Evolutionary conservation across 2,888 invertebrate species (phyloP).

Genomic region (Erebia aethiops): DNA sequence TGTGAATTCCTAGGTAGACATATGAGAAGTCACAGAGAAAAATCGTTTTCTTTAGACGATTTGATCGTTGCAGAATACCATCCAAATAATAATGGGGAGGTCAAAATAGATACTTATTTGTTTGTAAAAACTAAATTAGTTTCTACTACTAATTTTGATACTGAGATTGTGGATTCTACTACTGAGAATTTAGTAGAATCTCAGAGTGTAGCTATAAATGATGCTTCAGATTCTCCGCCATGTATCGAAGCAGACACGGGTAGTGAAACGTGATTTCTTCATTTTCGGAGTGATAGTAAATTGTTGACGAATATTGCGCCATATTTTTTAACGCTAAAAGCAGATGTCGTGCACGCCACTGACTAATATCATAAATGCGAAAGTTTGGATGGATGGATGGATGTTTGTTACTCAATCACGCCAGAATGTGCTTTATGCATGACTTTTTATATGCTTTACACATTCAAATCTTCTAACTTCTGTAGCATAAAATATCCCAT

Average conservation of each 20-base stretch:
- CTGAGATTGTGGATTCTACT: constrained; percentile 27
- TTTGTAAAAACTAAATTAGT: constrained; percentile 54
- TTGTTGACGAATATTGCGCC: too few species aligned
- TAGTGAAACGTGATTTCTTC: neutral
- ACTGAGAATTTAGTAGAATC: neutral
- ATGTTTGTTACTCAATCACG: too few species aligned
- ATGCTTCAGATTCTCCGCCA: neutral
- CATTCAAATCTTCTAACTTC: too few species aligned
- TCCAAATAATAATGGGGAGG: neutral
- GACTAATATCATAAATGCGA: too few species aligned
- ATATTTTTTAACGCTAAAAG: too few species aligned
- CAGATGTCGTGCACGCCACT: too few species aligned
- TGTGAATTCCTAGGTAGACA: constrained; percentile 53
- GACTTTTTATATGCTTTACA: too few species aligned
- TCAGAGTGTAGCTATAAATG: neutral
- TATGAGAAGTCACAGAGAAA: constrained; percentile 51
- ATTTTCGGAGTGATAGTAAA: too few species aligned
- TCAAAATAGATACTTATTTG: constrained; percentile 43
- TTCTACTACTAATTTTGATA: constrained; percentile 52
- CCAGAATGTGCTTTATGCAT: too few species aligned
- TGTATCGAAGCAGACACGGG: neutral
- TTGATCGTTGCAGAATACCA: constrained; percentile 55
- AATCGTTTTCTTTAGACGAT: constrained; percentile 51
- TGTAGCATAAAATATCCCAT: too few species aligned
- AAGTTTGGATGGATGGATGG: too few species aligned